These are phyloP conservation scores for Ictalurus punctatus DNA, from an alignment of 2,113 vertebrate species.

Conservation along the genomic window DNA sequence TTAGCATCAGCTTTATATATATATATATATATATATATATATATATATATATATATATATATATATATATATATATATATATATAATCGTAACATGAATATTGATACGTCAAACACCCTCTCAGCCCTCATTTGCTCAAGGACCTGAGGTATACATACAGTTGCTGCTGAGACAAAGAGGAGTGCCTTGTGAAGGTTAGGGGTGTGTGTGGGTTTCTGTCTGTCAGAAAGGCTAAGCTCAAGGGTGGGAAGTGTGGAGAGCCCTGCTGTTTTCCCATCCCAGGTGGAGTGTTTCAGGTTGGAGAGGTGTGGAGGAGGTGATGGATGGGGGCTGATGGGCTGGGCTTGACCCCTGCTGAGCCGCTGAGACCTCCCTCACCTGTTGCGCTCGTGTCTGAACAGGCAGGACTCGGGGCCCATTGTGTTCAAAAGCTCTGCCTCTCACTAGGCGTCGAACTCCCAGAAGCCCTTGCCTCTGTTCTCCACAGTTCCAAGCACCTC, in stretches of 20 bases:
- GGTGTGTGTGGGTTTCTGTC: conserved; percentile 8
- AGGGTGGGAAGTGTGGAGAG: conserved; percentile 48
- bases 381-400: conserved; percentile 72
- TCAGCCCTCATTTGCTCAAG: conserved; percentile 13
- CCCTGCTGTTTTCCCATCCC: conserved; percentile 64
- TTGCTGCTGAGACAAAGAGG: conserved; percentile 37
- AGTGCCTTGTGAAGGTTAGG: conserved; percentile 29
- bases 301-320: conserved; percentile 67
- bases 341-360: conserved; percentile 59
- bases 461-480: conserved; percentile 37
- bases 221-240: conserved; percentile 50
- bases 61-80: no score
- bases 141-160: conserved; percentile 35
- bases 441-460: conserved; percentile 50
- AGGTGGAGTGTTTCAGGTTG: conserved; percentile 52
- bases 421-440: conserved; percentile 49
- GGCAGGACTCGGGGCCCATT: conserved; percentile 58
- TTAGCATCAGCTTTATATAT: no score
- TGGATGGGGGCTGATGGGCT: conserved; percentile 28
- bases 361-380: conserved; percentile 72
- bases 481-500: conserved; percentile 45
- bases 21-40: no score
- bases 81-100: not conserved
- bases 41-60: no score
- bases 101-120: not conserved